Base-by-base conservation (phyloP, 2,113 vertebrate genomes). In the Brachyhypopomus gauderio region DNA sequence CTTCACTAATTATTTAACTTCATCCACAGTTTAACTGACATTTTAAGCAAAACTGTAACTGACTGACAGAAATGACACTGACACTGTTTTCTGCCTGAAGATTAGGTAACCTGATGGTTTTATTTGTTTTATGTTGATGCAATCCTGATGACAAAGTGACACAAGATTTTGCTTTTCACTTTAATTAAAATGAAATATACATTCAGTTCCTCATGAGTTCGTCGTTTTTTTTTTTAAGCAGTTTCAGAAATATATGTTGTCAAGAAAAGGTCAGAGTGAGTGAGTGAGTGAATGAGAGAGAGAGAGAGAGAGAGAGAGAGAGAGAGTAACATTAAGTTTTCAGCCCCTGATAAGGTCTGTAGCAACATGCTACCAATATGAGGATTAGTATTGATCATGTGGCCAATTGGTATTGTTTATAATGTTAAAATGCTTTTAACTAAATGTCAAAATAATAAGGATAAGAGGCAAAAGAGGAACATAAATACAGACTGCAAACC, bases 21-120 rank as follows among this genome's bases (percentile, higher is more conserved):
- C n/a, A 41, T 17, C 16, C 52, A 70, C 64, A 59, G 22, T 79
- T 79, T 34, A 58, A 79, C 5, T 72, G 36, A 72, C 12, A 78
- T 72, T 74, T 73, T 20, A 60, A 74, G 45, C 7, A 4, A 60
- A n/a, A 22, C 8, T 9, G 36, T 7, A 41, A 4, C n/a, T 56
- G 59, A 56, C 27, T 60, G 45, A 30, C 64, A 36, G 17, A 36
- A 20, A 48, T 79, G 66, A 45, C 20, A 12, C 22, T 79, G 66
- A 45, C 20, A 12, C 22, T 58, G 3, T 79, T 25, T 79, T 71
- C 2, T 71, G 27, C 25, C 38, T 48, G 36, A n/a, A n/a, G n/a
- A n/a, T 55, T 59, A n/a, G 38, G 12, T n/a, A n/a, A 17, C 20
- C 11, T 19, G 58, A 25, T 5, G 45, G 9, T 52, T 14, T 14